These are phyloP conservation scores for Glomeris marginata DNA, from an alignment of 2,888 invertebrate species.

Conservation along the genomic window DNA sequence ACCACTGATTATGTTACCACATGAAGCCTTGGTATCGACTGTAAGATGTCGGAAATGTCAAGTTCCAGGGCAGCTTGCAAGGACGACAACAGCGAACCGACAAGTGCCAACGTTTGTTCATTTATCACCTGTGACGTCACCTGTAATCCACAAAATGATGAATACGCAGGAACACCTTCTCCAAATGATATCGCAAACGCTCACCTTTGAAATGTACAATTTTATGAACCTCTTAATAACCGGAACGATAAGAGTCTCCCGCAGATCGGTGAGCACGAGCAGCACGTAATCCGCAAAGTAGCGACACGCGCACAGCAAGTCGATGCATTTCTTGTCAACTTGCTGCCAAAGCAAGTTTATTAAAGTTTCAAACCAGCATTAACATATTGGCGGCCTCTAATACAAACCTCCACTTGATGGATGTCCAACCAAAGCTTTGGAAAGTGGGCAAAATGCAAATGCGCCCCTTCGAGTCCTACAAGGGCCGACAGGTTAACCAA, in stretches of 20 bases:
- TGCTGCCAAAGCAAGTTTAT: conserved; percentile 35
- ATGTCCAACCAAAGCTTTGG: conserved; percentile 87
- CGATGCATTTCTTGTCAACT: conserved; percentile 63
- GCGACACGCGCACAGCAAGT: conserved; percentile 62
- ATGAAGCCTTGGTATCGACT: no score
- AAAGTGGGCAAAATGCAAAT: conserved; percentile 72
- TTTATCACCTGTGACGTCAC: conserved; percentile 44
- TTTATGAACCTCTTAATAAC: conserved; percentile 74
- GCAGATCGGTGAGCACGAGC: conserved; percentile 72
- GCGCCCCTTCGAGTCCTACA: conserved; percentile 79
- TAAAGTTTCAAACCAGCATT: neutral
- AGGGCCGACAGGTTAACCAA: conserved; percentile 72
- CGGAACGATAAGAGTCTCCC: conserved; percentile 66
- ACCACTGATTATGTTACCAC: no score
- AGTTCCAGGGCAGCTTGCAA: conserved; percentile 24
- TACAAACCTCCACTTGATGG: conserved; percentile 50
- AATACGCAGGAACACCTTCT: neutral
- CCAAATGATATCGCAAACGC: conserved; percentile 10
- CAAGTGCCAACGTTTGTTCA: conserved; percentile 43
- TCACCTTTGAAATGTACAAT: conserved; percentile 76
- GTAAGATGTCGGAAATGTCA: no score
- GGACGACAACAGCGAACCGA: conserved; percentile 46
- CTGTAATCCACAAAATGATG: conserved; percentile 24
- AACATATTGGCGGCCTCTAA: neutral
- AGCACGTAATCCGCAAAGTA: conserved; percentile 80